Base-by-base conservation (phyloP, 2,113 vertebrate genomes). In the Phaetusa simplex region DNA sequence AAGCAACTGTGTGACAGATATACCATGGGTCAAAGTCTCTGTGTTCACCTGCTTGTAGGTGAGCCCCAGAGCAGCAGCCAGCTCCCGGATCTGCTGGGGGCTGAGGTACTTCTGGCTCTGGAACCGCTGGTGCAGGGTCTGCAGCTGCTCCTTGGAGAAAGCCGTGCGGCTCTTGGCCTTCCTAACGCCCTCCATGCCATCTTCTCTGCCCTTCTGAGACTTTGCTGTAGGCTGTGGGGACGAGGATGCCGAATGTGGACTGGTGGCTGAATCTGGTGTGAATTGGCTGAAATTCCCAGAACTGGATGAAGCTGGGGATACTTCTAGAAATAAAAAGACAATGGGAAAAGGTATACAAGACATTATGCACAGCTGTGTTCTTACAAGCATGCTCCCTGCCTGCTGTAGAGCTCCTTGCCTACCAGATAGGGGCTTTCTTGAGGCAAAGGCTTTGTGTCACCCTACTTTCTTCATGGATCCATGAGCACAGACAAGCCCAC, bases 1-100 rank as follows among this genome's bases (percentile, higher is more conserved):
- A 53, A 82, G 70, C 32, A 0, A 1, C 38, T 62, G 8, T 61
- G 52, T 86, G 80, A 59, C 64, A 3, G 1, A 34, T 30, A 62
- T 2, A 52, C 38, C 19, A 12, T 21, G 18, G 52, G 52, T 67
- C 56, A 95, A 82, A 85, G 45, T 16, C 47, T 79, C 61, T 1
- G 0, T 38, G 61, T 59, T 97, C 77, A 99, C 99, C 98, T 98
- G 98, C 95, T 98, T 98, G 97, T 99, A 99, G 6, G 98, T 98
- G 29, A 99, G 97, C 8, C 98, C 98, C 1, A 98, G 98, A 19
- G 82, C 5, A 29, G 97, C 97, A 27, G 98, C 97, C 47, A 99
- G 65, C 30, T 98, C 98, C 74, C 98, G 98, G 95, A 99, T 99
- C 93, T 99, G 98, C 11, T 97, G 96, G 1, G 98, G 98, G 8